Base-by-base conservation (phyloP, 1,140 invertebrate species). In the Temnothorax longispinosus region DNA sequence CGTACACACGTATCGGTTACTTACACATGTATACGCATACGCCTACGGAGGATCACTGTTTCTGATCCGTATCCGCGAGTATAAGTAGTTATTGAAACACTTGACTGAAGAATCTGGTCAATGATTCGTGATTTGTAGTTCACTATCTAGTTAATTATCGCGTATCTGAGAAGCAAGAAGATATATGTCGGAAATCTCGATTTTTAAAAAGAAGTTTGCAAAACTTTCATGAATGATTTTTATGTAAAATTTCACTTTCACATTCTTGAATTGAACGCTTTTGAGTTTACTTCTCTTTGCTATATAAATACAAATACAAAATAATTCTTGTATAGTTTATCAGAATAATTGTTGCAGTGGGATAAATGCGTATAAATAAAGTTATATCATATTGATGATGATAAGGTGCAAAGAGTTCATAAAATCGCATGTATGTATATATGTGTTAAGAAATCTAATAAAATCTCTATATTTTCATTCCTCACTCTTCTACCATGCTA, bases 31-130 rank as follows among this genome's bases (percentile, higher is more conserved):
- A 44, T 1, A 76, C 32, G 2, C 15, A 32, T 60, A 87, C 64
- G 64, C 60, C 50, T 67, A 84, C 74, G 44, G 21, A 41, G 38
- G 50, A 47, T 71, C 54, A 44, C 47, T 52, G 44, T 62, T 76
- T 86, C 67, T 86, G 67, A 21, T 38, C 32, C 35, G 47, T 69
- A 41, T 54, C 13, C 13, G 7, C 8, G 44, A 21, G 7, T 38
- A 8, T 27, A 65, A 78, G 41, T 32, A 47, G 32, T 10, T 15
- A 38, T 27, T 50, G 35, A 54, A 80, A 80, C n/a, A 41, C n/a
- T 69, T 47, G 64, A 69, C 32, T 80, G 50, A 58, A 75, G 54
- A 75, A 62, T 60, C 54, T 52, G 38, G 15, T 69, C 41, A 15
- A 38, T 69, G 47, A 52, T 67, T 50, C 44, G n/a, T 52, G 5